These are phyloP conservation scores for Melangyna quadrimaculata DNA, from an alignment of 2,888 invertebrate genomes.

Conservation along the genomic window DNA sequence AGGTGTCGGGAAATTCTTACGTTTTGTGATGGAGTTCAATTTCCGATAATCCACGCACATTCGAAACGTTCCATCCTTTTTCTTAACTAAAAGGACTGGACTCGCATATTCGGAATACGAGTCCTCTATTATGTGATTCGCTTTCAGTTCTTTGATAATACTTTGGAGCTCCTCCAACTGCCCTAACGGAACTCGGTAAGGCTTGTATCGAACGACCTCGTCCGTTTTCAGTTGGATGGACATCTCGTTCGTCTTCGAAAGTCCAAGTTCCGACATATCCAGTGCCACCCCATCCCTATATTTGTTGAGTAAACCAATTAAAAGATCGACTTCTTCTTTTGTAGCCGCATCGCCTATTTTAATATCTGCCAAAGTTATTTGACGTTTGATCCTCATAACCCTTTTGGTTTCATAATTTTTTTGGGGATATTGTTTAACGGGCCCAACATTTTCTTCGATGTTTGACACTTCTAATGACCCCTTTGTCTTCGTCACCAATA, in stretches of 20 bases:
- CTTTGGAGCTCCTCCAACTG: background rate
- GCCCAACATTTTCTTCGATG: background rate
- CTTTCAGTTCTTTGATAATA: too few relatives aligned
- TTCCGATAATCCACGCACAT: too few relatives aligned
- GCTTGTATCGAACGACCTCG: conserved; percentile 17
- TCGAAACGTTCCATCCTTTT: too few relatives aligned
- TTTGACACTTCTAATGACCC: background rate
- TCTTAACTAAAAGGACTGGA: too few relatives aligned
- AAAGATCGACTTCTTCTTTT: background rate
- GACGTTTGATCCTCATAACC: background rate
- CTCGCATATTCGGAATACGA: too few relatives aligned
- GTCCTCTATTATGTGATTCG: too few relatives aligned
- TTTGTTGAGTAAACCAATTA: background rate
- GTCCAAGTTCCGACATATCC: background rate
- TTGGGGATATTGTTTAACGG: background rate
- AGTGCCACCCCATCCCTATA: conserved; percentile 19
- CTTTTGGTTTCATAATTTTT: background rate
- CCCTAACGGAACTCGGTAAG: conserved; percentile 14
- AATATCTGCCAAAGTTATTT: background rate
- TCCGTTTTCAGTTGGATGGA: background rate
- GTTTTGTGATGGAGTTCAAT: too few relatives aligned
- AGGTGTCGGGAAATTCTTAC: too few relatives aligned
- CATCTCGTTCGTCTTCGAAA: conserved; percentile 13
- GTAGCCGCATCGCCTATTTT: background rate
- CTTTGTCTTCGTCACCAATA: background rate